Evolutionary conservation across 2,113 vertebrate species (phyloP).

Genomic region (Rhegmatorhina hoffmannsi): DNA sequence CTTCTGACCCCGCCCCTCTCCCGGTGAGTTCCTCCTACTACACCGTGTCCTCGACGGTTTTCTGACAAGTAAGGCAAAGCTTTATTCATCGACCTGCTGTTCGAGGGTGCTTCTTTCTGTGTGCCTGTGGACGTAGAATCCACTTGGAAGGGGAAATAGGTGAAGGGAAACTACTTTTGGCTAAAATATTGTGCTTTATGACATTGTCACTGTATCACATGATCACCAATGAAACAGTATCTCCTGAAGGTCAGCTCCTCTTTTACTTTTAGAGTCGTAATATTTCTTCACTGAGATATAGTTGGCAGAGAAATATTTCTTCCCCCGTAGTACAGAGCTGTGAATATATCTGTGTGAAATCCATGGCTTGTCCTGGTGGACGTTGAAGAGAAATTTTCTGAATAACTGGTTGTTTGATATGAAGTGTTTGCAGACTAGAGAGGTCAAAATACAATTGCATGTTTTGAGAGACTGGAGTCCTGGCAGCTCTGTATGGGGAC

Average conservation of each 20-base stretch:
- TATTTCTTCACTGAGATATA: too few relatives aligned
- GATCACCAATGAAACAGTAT: too few relatives aligned
- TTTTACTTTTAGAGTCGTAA: not conserved
- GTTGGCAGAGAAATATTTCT: not conserved
- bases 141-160: not conserved
- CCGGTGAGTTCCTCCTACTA: not conserved
- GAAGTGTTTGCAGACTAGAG: not conserved
- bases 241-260: not conserved
- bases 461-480: too few relatives aligned
- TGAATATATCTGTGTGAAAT: not conserved
- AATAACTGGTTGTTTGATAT: not conserved
- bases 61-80: not conserved
- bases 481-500: too few relatives aligned
- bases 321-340: not conserved
- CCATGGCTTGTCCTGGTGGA: too few relatives aligned
- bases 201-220: too few relatives aligned
- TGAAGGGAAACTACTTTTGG: not conserved
- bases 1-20: rapidly evolving
- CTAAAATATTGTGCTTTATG: not conserved
- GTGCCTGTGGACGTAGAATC: rapidly evolving
- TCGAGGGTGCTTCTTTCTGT: rapidly evolving
- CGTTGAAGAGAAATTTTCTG: not conserved
- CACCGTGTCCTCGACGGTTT: not conserved
- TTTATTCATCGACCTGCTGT: rapidly evolving
- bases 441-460: too few relatives aligned